A percentile compares a stretch with the other conserved stretches of the same genome.
Conservation (phyloP, 1,140 invertebrate species). For the Saccostrea echinata region DNA sequence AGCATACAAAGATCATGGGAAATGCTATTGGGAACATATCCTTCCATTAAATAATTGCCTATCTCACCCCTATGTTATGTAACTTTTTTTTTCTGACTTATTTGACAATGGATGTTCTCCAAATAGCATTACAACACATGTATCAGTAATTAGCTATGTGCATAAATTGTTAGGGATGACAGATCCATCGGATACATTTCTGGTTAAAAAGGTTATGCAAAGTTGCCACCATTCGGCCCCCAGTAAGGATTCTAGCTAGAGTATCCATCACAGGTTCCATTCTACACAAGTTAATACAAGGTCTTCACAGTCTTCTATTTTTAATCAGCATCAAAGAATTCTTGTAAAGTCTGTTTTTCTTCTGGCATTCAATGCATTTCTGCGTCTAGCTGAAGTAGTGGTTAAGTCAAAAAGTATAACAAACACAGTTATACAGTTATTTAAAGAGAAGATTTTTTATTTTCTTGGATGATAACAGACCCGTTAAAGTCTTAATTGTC, state of each 20-base stretch:
- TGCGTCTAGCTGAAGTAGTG: not conserved
- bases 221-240: not conserved
- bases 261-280: not conserved
- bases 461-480: not conserved
- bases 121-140: not conserved
- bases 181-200: not conserved
- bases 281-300: not conserved
- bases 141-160: not conserved
- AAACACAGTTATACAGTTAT: not conserved
- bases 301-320: not conserved
- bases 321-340: not conserved
- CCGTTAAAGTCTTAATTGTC: not conserved
- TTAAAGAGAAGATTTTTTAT: not conserved
- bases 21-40: not conserved
- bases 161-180: not conserved
- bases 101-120: conserved; percentile 10
- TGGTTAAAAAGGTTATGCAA: not conserved
- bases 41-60: not conserved
- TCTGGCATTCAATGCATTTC: not conserved
- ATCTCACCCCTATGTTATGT: not conserved
- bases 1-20: not conserved
- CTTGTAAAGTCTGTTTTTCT: not conserved
- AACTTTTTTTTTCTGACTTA: conserved; percentile 2
- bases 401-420: not conserved
- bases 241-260: conserved; percentile 1